Conservation (phyloP, 1,140 invertebrate species). For the Nixonia krombeini region DNA sequence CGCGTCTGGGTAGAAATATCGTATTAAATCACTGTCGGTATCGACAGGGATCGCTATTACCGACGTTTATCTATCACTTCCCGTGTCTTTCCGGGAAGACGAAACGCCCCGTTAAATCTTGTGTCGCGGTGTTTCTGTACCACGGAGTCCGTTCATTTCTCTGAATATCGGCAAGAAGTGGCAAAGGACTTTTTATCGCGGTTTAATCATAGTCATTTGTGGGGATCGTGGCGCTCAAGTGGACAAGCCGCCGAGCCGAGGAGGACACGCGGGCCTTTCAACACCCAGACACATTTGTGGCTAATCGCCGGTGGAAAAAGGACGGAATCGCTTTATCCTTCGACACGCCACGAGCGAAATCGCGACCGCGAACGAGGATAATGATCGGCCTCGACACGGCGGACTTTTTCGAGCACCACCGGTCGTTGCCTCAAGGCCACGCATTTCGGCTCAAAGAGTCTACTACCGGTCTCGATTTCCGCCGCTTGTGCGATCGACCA, state of each 20-base stretch:
- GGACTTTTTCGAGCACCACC: neutral
- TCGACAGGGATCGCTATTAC: no score
- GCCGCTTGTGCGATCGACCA: no score
- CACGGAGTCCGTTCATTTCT: neutral
- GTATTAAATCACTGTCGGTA: no score
- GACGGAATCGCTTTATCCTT: constrained; percentile 12
- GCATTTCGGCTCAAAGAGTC: neutral
- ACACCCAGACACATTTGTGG: constrained; percentile 10
- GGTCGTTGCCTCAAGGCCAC: neutral
- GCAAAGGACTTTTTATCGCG: constrained; percentile 16
- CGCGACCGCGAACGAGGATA: neutral
- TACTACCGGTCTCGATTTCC: no score
- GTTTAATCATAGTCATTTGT: constrained; percentile 35
- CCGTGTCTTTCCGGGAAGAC: no score
- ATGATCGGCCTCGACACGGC: constrained; percentile 3
- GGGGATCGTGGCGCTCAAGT: constrained; percentile 2
- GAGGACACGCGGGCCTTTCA: constrained; percentile 2
- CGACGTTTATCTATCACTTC: no score
- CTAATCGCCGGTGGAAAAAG: constrained; percentile 6
- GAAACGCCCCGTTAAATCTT: no score
- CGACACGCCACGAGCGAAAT: constrained; percentile 8
- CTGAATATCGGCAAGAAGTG: neutral
- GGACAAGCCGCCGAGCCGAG: neutral
- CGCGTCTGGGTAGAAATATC: no score
- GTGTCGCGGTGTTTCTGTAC: neutral